Conservation (phyloP, 2,113 vertebrate genomes). For the Brienomyrus brachyistius region DNA sequence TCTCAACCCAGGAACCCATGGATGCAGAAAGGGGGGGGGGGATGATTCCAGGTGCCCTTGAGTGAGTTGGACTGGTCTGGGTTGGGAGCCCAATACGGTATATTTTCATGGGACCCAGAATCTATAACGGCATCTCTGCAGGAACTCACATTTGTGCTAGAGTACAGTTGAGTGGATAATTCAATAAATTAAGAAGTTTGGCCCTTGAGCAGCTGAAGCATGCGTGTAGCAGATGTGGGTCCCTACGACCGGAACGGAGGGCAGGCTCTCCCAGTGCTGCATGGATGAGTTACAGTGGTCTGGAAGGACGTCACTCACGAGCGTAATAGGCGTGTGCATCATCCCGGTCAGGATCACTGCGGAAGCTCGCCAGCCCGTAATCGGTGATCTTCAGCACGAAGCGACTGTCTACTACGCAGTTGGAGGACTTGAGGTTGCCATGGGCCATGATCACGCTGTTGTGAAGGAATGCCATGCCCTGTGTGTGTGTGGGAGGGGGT, state of each 20-base stretch:
- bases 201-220: background rate
- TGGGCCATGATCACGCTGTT: constrained; percentile 80
- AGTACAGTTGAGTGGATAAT: background rate
- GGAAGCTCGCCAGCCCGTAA: constrained; percentile 82
- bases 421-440: constrained; percentile 90
- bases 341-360: constrained; percentile 47
- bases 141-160: background rate
- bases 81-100: background rate
- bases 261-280: background rate
- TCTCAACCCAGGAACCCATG: background rate
- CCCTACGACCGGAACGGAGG: background rate
- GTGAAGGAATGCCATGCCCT: constrained; percentile 93
- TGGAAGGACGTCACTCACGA: constrained; percentile 60
- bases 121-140: background rate
- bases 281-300: background rate
- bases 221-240: background rate
- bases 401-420: constrained; percentile 90
- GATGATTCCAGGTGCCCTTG: background rate
- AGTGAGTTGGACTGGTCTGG: background rate
- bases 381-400: constrained; percentile 95
- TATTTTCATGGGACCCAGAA: background rate
- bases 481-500: background rate
- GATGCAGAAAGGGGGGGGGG: background rate
- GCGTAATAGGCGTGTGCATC: constrained; percentile 76
- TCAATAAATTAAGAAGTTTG: background rate